Evolutionary conservation across 2,797 vertebrate genomes (phyloP).

Genomic region (Xiphophorus birchmanni): DNA sequence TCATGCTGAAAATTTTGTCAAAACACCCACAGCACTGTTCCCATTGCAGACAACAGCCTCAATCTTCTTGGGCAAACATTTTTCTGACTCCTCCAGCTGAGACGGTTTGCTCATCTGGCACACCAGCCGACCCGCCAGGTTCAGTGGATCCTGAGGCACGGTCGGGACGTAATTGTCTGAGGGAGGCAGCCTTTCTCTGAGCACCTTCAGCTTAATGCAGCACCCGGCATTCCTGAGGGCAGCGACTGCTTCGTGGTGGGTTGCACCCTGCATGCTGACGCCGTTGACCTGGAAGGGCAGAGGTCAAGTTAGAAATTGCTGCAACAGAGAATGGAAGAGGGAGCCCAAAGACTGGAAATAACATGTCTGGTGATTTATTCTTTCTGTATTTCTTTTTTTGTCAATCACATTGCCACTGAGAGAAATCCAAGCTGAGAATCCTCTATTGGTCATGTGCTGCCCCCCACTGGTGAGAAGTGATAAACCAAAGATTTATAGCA

Average conservation of each 20-base stretch:
- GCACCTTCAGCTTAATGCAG: constrained; percentile 80
- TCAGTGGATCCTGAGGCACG: constrained; percentile 14
- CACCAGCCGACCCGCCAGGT: constrained; percentile 28
- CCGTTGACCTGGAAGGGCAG: constrained; percentile 76
- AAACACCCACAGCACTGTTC: constrained; percentile 70
- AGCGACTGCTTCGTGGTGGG: constrained; percentile 79
- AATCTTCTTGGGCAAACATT: constrained; percentile 54
- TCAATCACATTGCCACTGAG: neutral
- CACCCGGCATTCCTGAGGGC: constrained; percentile 80
- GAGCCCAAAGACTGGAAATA: constrained; percentile 1
- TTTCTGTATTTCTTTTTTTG: neutral
- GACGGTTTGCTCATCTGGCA: constrained; percentile 21
- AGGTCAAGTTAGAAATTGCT: constrained; percentile 32
- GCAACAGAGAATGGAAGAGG: constrained; percentile 14
- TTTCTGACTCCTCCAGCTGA: constrained; percentile 14
- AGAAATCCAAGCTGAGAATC: neutral
- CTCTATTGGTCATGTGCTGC: constrained; percentile 54
- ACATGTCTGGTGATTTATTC: neutral
- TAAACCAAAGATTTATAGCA: constrained; percentile 37
- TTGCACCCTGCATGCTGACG: constrained; percentile 73
- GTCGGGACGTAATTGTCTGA: constrained; percentile 22
- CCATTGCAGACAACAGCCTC: constrained; percentile 76
- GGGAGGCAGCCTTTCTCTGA: constrained; percentile 63
- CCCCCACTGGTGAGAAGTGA: constrained; percentile 62
- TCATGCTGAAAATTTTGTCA: constrained; percentile 8